Conservation (phyloP, 2,113 vertebrate species). For the Enhydra lutris region DNA sequence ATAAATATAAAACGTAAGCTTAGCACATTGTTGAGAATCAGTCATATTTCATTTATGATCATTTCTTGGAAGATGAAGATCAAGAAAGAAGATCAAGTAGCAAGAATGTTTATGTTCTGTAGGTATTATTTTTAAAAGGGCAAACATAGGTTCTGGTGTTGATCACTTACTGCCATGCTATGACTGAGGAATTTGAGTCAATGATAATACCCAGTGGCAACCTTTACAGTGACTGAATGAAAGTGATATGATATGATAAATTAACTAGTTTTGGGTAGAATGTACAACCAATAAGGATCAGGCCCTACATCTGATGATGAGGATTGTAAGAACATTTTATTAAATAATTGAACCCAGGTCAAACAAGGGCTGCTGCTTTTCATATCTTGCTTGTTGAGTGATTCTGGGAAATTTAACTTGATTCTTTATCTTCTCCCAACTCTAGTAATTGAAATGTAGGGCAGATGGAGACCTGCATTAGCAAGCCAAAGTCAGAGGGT, state of each 20-base stretch:
- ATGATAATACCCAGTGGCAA: not conserved
- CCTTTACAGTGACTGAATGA: not conserved
- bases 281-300: not conserved
- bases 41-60: not conserved
- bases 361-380: not conserved
- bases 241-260: not conserved
- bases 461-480: not conserved
- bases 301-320: not conserved
- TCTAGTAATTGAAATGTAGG: not conserved
- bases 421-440: not conserved
- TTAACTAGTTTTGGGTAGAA: not conserved
- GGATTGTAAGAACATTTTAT: not conserved
- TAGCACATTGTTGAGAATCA: not conserved
- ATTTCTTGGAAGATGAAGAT: not conserved
- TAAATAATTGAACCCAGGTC: not conserved
- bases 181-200: not conserved
- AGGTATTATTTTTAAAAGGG: not conserved
- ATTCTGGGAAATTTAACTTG: not conserved
- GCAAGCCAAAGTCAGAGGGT: not conserved
- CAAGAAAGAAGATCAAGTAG: not conserved
- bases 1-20: not conserved
- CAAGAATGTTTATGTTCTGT: not conserved
- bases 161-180: too few species aligned
- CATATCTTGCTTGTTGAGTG: not conserved
- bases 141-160: not conserved